Evolutionary conservation across 1,140 invertebrate genomes (phyloP).

Genomic region (Diuraphis noxia): DNA sequence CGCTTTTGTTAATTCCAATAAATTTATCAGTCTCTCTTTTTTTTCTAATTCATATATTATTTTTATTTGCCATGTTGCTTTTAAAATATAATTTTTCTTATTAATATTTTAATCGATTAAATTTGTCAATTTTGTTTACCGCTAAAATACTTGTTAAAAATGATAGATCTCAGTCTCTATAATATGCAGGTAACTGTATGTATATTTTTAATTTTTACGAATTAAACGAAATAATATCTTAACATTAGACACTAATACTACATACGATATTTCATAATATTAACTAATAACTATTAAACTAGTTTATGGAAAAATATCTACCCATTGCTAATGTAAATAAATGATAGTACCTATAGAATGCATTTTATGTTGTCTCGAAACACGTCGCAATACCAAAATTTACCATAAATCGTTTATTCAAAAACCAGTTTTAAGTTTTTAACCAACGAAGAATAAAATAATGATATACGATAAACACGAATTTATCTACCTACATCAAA

Average conservation of each 20-base stretch:
- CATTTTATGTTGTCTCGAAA: background rate
- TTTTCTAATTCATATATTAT: background rate
- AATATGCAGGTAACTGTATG: no score
- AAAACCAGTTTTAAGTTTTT: background rate
- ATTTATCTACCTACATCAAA: background rate
- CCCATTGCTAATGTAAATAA: no score
- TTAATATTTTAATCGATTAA: background rate
- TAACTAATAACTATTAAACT: no score
- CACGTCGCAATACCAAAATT: background rate
- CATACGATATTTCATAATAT: no score
- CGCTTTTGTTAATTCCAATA: no score
- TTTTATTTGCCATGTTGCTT: background rate
- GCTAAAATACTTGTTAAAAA: background rate
- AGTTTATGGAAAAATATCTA: no score
- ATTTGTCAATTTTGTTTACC: background rate
- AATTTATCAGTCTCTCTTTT: background rate
- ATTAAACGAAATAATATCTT: no score
- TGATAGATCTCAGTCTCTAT: no score
- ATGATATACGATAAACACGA: background rate
- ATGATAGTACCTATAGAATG: background rate
- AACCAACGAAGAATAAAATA: background rate
- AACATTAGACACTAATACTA: no score
- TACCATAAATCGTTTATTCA: background rate
- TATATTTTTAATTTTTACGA: background rate
- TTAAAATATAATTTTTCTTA: background rate